Evolutionary conservation across 2,797 vertebrate species (phyloP).

Genomic region (Coreius guichenoti): DNA sequence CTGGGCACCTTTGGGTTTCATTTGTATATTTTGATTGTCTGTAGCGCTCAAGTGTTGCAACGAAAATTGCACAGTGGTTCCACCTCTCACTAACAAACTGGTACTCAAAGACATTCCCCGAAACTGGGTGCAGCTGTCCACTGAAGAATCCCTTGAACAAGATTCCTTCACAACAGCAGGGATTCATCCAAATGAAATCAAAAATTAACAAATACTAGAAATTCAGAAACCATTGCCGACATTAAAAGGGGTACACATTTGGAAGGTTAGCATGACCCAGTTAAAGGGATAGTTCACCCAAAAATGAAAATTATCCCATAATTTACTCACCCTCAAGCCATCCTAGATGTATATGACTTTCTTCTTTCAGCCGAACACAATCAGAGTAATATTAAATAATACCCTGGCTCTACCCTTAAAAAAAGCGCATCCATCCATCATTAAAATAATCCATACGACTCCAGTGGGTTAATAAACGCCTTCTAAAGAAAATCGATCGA

Average conservation of each 20-base stretch:
- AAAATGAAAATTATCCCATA: neutral
- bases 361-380: too few species aligned
- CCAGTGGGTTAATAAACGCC: too few species aligned
- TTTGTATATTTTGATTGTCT: slow-evolving; percentile 8
- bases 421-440: too few species aligned
- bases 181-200: slow-evolving; percentile 8
- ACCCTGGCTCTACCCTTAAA: too few species aligned
- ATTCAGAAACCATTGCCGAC: slow-evolving; percentile 42
- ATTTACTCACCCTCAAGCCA: neutral
- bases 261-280: neutral
- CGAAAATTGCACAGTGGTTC: neutral
- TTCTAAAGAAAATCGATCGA: too few species aligned
- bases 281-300: neutral
- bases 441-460: too few species aligned
- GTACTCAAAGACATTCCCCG: neutral
- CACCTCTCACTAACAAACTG: neutral
- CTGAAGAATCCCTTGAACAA: neutral
- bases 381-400: too few species aligned
- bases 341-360: too few species aligned
- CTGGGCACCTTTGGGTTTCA: neutral
- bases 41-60: neutral
- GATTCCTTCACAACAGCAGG: neutral
- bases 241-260: neutral
- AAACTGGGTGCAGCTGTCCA: neutral
- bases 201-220: slow-evolving; percentile 66